These are phyloP conservation scores for Carcina quercana DNA, from an alignment of 2,888 invertebrate species.

Conservation along the genomic window DNA sequence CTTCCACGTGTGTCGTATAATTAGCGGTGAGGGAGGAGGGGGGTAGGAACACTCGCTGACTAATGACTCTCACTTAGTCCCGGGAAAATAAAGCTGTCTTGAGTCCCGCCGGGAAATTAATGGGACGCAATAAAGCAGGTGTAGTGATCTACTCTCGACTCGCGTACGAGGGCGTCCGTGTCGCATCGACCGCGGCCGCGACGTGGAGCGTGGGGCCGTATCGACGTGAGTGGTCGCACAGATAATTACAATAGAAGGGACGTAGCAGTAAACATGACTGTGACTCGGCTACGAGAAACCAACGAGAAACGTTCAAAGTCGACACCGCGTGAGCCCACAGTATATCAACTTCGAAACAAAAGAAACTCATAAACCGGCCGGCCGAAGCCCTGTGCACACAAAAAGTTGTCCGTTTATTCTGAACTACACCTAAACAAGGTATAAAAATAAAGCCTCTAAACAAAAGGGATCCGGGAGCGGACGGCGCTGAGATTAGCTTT, in stretches of 20 bases:
- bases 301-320: no score
- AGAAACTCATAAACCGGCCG: no score
- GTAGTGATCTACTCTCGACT: conserved; percentile 6
- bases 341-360: no score
- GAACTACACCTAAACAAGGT: conserved; percentile 2
- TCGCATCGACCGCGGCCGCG: neutral
- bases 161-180: neutral
- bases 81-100: conserved; percentile 10
- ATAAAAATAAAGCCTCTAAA: conserved; percentile 6
- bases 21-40: no score
- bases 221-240: no score
- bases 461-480: conserved; percentile 10
- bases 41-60: conserved; percentile 1
- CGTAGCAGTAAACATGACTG: no score
- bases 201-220: no score
- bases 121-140: conserved; percentile 9
- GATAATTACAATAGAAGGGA: no score
- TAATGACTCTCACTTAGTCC: conserved; percentile 10
- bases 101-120: conserved; percentile 6
- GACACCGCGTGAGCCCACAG: no score
- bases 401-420: neutral
- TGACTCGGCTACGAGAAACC: no score
- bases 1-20: no score
- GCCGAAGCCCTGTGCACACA: no score
- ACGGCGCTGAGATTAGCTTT: conserved; percentile 22